A percentile compares a stretch with the other conserved stretches of the same genome.
Conservation (phyloP, 2,113 vertebrate species). For the Xenotilapia longispinis region DNA sequence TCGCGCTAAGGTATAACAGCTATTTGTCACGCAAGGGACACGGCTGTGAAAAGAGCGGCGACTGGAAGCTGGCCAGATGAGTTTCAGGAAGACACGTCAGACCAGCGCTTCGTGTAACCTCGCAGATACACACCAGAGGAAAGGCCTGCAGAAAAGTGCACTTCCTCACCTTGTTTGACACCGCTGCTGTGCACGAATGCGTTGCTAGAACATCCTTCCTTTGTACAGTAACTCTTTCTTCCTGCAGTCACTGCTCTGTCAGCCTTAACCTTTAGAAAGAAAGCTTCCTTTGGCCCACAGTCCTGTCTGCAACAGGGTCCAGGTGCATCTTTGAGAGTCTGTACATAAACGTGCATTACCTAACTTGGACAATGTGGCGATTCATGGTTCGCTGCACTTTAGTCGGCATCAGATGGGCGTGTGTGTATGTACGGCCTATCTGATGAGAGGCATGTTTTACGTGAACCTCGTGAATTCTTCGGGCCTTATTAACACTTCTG, state of each 20-base stretch:
- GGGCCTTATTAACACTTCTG: not conserved
- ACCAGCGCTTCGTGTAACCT: not conserved
- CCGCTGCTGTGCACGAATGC: not conserved
- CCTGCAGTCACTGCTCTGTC: conserved; percentile 9
- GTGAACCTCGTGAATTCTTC: not conserved
- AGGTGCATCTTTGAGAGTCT: conserved; percentile 3
- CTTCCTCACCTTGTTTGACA: conserved; percentile 30
- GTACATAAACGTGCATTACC: conserved; percentile 15
- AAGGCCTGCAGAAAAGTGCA: conserved; percentile 29
- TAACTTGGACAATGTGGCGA: conserved; percentile 16
- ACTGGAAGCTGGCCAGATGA: conserved; percentile 16
- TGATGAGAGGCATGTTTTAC: not conserved
- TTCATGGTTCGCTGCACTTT: not conserved
- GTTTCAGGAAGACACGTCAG: conserved; percentile 9
- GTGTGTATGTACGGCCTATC: not conserved
- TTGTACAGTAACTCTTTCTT: conserved; percentile 27
- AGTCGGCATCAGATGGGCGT: not conserved
- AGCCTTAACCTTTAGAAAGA: not conserved
- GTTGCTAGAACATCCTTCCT: conserved; percentile 48
- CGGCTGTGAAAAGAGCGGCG: not conserved
- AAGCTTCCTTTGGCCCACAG: not conserved
- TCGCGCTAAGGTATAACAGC: not conserved
- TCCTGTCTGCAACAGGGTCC: not conserved
- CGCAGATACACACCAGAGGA: conserved; percentile 6
- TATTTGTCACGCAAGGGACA: not conserved